A percentile compares a stretch with the other conserved stretches of the same genome.
phyloP scores from a whole-genome alignment of 53 echinoderm and acorn worm species.

The Patiria pectinifera region DNA sequence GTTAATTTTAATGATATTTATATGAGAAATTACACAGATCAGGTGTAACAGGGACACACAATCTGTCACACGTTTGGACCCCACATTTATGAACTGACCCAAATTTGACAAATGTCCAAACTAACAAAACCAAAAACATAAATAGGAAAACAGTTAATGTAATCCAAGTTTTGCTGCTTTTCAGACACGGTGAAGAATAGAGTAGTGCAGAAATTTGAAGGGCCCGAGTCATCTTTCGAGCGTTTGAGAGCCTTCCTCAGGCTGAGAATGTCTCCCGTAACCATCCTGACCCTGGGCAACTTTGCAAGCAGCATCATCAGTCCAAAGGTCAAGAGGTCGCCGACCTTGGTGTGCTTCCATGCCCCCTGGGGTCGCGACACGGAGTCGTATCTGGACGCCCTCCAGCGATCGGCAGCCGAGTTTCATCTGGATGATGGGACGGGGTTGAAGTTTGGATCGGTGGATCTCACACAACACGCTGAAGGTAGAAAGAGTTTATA shows the following conservation, averaged over 20 bases:
- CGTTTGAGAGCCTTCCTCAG: conserved; percentile 19
- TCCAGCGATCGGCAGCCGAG: conserved; percentile 62
- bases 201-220: conserved; percentile 44
- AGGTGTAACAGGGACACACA: no score
- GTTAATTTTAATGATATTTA: no score
- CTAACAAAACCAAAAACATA: no score
- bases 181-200: not conserved
- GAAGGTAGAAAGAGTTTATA: conserved; percentile 66
- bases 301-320: conserved; percentile 52
- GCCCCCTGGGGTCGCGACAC: conserved; percentile 84
- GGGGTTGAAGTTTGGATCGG: conserved; percentile 70
- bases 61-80: no score
- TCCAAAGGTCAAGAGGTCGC: conserved; percentile 20
- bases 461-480: conserved; percentile 75
- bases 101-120: no score
- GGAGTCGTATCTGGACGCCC: conserved; percentile 65
- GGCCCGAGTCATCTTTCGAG: not conserved
- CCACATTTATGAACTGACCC: no score
- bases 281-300: conserved; percentile 38
- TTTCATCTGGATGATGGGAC: conserved; percentile 63
- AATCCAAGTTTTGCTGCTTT: not conserved
- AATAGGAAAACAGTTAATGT: no score
- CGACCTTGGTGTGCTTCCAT: conserved; percentile 86
- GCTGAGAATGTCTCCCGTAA: conserved; percentile 30
- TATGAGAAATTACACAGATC: no score